Evolutionary conservation across 2,113 vertebrate species (phyloP), one percentile per base, ranked within the genome.

Genomic region (Erpornis zantholeuca): DNA sequence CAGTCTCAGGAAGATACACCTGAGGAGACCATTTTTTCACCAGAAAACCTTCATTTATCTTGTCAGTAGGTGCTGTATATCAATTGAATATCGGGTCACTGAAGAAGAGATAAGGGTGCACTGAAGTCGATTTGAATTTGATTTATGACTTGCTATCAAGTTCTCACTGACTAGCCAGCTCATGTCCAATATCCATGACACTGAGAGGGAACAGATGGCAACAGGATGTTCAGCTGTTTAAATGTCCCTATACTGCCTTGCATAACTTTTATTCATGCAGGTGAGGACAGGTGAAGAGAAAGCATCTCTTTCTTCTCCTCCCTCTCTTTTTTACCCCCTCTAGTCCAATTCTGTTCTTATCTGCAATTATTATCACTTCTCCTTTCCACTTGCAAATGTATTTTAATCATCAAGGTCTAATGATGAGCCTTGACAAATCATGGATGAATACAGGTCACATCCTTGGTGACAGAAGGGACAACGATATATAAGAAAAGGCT

Each of bases 291-390:
- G 29, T 40, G 42, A 78, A 78, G 27, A 53, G 49, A 56, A 79
- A 65, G 49, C 22, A 10, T 29, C 24, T 49, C 35, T 66, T 12
- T 60, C 53, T 61, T 49, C 16, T 60, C 8, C 11, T 27, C 54
- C 8, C 5, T 28, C 24, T 33, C 4, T 7, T 44, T 10, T 15
- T 21, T 6, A 82, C 1, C 0, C 5, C 5, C 13, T 7, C 5
- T 47, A 29, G 24, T 78, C n/a, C 25, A 29, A 29, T 54, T 69
- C 77, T 56, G 5, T 44, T 87, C 40, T 81, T 56, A 33, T 47
- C n/a, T 78, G 36, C 28, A 73, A 10, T 6, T 73, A 24, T 69
- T 84, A 24, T 17, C 17, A 9, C 7, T 68, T 68, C 29, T 47
- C 17, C 35, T 7, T 52, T 77, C 27, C 25, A 15, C 40, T 47